Evolutionary conservation across 2,888 invertebrate species (phyloP), one percentile per base, ranked within the genome.

Genomic region (Eupithecia exiguata): DNA sequence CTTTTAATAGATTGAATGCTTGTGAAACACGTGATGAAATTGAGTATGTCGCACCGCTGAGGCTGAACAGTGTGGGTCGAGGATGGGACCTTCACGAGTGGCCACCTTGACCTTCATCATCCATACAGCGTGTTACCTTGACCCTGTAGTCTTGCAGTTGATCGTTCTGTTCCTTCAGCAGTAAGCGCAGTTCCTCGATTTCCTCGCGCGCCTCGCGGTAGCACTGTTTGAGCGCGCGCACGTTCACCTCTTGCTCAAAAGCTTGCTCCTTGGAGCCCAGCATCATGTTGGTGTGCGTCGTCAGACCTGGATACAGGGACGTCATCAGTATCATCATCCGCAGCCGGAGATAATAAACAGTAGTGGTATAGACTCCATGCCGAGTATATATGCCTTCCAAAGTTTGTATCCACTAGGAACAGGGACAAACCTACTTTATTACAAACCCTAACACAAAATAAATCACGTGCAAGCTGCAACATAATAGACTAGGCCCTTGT

Each of bases 91-190:
- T 58, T 53, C 21, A 10, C 14, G 58, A n/a, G 53, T n/a, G 10
- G n/a, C 21, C 1, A 53, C 21, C 10, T 21, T 53, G 49, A 49
- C n/a, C 61, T 53, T 53, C 21, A 21, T 21, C 61, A 35, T 35
- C 18, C 18, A 21, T 5, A n/a, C 4, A 35, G 7, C 30, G 16
- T 69, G 61, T 58, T 35, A 95, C 95, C 88, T 96, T 97, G 77
- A 96, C 96, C 70, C 96, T 93, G 84, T 97, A 97, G 81, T 96
- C 96, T 78, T 96, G 96, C 12, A 96, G 84, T 86, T 96, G 96
- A 10, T 93, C 92, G 70, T 96, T 95, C 83, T 96, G 96, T 79
- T 97, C 96, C 80, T 96, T 96, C 82, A 96, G 94, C 36, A 96
- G 85, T 0, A 92, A 91, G 68, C 96, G 90, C 63, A 96, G 83